Conservation (phyloP, 2,797 vertebrate genomes). For the Centroberyx gerrardi region DNA sequence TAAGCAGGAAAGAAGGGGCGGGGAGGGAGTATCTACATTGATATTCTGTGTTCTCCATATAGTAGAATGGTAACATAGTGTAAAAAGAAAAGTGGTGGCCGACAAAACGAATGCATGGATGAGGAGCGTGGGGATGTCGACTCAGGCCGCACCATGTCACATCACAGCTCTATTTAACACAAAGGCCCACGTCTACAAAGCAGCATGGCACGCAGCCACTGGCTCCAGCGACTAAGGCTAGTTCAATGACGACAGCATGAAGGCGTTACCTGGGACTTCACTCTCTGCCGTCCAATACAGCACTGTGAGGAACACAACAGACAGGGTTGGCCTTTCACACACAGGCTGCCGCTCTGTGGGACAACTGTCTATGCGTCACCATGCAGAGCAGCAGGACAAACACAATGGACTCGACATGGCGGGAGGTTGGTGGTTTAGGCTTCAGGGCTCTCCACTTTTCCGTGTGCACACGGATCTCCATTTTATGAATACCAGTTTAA, state of each 20-base stretch:
- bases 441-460: slow-evolving; percentile 24
- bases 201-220: slow-evolving; percentile 67
- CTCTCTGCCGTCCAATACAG: slow-evolving; percentile 90
- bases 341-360: slow-evolving; percentile 74
- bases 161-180: slow-evolving; percentile 77
- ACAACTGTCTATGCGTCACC: slow-evolving; percentile 66
- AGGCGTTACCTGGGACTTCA: slow-evolving; percentile 87
- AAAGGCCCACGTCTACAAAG: slow-evolving; percentile 72
- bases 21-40: slow-evolving; percentile 38
- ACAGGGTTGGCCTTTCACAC: slow-evolving; percentile 86
- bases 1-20: slow-evolving; percentile 35
- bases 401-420: slow-evolving; percentile 52
- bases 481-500: slow-evolving; percentile 73
- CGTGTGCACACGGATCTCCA: slow-evolving; percentile 32
- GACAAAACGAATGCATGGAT: slow-evolving; percentile 65
- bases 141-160: slow-evolving; percentile 69
- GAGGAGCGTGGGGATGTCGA: slow-evolving; percentile 55
- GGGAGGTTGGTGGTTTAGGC: slow-evolving; percentile 28
- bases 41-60: slow-evolving; percentile 66
- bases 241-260: slow-evolving; percentile 64
- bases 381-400: slow-evolving; percentile 70
- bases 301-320: slow-evolving; percentile 89
- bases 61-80: slow-evolving; percentile 42
- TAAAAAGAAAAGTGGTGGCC: slow-evolving; percentile 26
- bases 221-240: slow-evolving; percentile 69